Base-by-base conservation (phyloP, 1,140 invertebrate genomes). In the Drosophila repleta region DNA sequence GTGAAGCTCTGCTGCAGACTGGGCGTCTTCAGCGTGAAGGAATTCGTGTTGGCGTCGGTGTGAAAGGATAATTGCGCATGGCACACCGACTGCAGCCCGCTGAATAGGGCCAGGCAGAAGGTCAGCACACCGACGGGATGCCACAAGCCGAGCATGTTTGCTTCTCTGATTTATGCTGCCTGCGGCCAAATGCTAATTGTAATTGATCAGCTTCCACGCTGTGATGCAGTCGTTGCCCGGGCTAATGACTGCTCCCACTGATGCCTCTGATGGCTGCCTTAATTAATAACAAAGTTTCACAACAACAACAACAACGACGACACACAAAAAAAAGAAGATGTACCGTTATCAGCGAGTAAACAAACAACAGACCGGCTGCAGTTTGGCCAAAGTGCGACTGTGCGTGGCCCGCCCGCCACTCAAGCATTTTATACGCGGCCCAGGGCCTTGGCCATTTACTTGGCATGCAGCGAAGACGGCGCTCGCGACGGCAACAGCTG, bases 21-120 rank as follows among this genome's bases (percentile, higher is more conserved):
- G 7, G 91, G 91, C 5, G 91, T 73, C 55, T 92, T 91, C 13
- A 92, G 56, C n/a, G 84, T 90, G 26, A 80, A 92, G 3, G 91
- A 91, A 32, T 91, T 92, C 0, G 75, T 79, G 55, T 90, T 79
- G 41, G 90, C 70, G 45, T 91, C 91, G 20, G 77, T 82, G 68
- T 91, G 90, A 29, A 78, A 82, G 57, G 91, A 76, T 51, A 92
- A 74, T 70, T 92, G 91, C 1, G 87, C 90, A 1, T 62, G 55
- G 58, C 82, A 80, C 1, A 71, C 52, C 29, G 58, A 53, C 64
- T 77, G 61, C 49, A 76, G 72, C 15, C 46, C 41, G 24, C 58
- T 57, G 45, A 65, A 29, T n/a, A 83, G 18, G 21, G 74, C 13
- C 69, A 88, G 43, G 45, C 51, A 57, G 21, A 26, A 43, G 32